Evolutionary conservation across 1,140 invertebrate genomes (phyloP).

Genomic region (Drosophila varians): DNA sequence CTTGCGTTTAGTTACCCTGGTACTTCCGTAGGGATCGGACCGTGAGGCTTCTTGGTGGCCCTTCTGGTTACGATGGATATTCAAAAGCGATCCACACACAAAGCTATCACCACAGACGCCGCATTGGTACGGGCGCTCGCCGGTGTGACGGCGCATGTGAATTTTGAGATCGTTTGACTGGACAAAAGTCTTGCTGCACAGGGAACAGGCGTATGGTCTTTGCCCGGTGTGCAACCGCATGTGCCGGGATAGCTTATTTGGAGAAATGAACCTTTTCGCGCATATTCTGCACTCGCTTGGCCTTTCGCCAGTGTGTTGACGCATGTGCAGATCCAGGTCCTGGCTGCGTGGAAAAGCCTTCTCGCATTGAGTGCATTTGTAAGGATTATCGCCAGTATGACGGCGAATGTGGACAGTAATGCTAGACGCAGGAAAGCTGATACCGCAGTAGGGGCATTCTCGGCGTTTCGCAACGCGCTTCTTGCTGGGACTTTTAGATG

Average conservation of each 20-base stretch:
- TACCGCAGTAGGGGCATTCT: slow-evolving; percentile 85
- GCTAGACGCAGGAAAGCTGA: slow-evolving; percentile 85
- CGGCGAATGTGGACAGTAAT: slow-evolving; percentile 86
- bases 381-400: slow-evolving; percentile 84
- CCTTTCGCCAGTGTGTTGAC: slow-evolving; percentile 86
- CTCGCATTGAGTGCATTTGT: slow-evolving; percentile 67
- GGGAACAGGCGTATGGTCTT: slow-evolving; percentile 85
- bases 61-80: slow-evolving; percentile 60
- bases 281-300: slow-evolving; percentile 85
- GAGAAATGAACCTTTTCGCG: slow-evolving; percentile 83
- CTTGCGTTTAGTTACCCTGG: slow-evolving; percentile 44
- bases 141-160: slow-evolving; percentile 85
- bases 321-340: slow-evolving; percentile 83
- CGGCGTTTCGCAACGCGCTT: slow-evolving; percentile 57
- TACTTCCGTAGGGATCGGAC: slow-evolving; percentile 43
- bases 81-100: slow-evolving; percentile 67
- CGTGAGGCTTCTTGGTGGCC: slow-evolving; percentile 32
- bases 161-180: slow-evolving; percentile 86
- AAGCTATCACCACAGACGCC: slow-evolving; percentile 63
- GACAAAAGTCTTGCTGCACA: slow-evolving; percentile 85
- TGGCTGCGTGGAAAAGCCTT: slow-evolving; percentile 73
- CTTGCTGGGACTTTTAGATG: neutral
- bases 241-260: slow-evolving; percentile 86
- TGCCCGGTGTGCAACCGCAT: slow-evolving; percentile 86
- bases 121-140: slow-evolving; percentile 85